Base-by-base conservation (phyloP, 37 sponge, comb jelly and placozoan genomes). In the Halichondria panicea region DNA sequence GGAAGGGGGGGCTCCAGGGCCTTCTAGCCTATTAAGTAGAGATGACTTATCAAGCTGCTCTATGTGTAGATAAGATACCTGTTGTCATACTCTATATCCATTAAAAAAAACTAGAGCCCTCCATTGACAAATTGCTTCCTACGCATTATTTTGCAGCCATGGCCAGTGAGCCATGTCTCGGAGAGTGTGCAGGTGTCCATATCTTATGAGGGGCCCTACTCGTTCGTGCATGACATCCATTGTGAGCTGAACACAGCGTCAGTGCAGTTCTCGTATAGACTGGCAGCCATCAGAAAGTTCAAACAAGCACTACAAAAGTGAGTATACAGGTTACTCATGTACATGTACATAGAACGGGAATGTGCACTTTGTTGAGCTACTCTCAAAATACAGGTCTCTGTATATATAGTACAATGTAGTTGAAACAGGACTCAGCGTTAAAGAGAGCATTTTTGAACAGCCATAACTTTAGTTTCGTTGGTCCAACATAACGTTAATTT, bases 251-350 rank as follows among this genome's bases (percentile, higher is more conserved):
- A 59, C 46, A 64, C 45, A 7, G 6, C 74, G n/a, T n/a, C n/a
- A n/a, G n/a, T n/a, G n/a, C n/a, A n/a, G 63, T 33, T 63, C 41
- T 45, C 8, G 0, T 57, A 11, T 80, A 89, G 90, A 55, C 13
- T 66, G 8, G 37, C 62, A 35, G 90, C 79, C 55, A 55, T 84
- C 5, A 78, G 66, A 46, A 75, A 84, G 41, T 89, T 89, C 76
- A 83, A 67, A 39, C 90, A 89, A 40, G 59, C 80, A 22, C 39
- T 89, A 37, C 80, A 84, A 69, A 79, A 40, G 90, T 89, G 38
- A 37, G 80, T 42, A 1, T 15, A 19, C 12, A 34, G 57, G 3
- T 24, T 1, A 21, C 53, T 5, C 3, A 54, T n/a, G 43, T 50
- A 31, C 62, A 24, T 53, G 4, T 61, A 11, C 33, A 27, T 80